A percentile compares a stretch with the other conserved stretches of the same genome.
These are phyloP conservation scores for Phylloscopus trochiloides DNA, from an alignment of 2,113 vertebrate species.

Conservation along the genomic window DNA sequence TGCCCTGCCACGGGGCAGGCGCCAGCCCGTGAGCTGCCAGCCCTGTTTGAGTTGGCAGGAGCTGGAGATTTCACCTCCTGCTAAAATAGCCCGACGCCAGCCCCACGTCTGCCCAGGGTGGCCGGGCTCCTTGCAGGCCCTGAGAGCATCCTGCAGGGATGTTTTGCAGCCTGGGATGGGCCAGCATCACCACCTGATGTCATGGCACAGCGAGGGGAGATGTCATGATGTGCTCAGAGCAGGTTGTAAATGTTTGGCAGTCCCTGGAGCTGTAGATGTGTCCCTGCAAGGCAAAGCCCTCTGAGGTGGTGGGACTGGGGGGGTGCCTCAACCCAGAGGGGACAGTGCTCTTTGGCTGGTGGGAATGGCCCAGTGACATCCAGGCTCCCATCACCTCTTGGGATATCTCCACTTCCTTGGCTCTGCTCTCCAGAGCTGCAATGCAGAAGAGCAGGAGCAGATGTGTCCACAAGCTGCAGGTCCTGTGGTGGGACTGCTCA, in stretches of 20 bases:
- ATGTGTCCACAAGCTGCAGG: accelerated
- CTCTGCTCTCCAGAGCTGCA: not conserved
- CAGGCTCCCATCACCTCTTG: not conserved
- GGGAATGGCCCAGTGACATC: not conserved
- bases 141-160: accelerated
- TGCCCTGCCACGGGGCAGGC: not conserved
- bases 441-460: not conserved
- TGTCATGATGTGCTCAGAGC: accelerated
- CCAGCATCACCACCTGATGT: accelerated
- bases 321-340: not conserved
- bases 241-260: not conserved
- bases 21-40: not conserved
- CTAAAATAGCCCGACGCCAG: not conserved
- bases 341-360: not conserved
- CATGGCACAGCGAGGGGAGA: accelerated
- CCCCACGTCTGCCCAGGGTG: not conserved
- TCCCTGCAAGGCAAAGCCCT: not conserved
- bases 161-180: not conserved
- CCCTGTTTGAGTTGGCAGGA: slow-evolving; percentile 55
- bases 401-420: not conserved
- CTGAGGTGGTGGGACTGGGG: accelerated
- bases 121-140: accelerated
- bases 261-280: not conserved
- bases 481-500: not conserved
- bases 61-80: not conserved